Evolutionary conservation across 2,888 invertebrate species (phyloP), one percentile per base, ranked within the genome.

Genomic region (Plemyria rubiginata): DNA sequence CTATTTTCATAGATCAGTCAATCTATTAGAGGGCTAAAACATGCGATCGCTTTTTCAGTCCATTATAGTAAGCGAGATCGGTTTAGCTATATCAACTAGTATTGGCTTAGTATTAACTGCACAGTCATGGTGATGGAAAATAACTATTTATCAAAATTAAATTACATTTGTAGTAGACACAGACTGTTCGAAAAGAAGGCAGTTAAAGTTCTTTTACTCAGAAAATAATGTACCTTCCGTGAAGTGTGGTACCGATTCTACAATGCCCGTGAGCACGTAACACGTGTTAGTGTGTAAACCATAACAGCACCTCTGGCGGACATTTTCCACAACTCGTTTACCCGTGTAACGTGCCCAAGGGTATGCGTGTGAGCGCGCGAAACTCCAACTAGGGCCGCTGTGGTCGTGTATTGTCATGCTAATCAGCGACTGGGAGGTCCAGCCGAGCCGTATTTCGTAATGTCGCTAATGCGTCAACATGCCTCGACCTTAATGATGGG

Each of bases 401-500:
- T 12, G 8, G 29, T 40, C 13, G 50, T 38, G 46, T 54, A 65
- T 65, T 65, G 65, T 65, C 57, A 65, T 65, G 60, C 57, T 65
- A 60, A 65, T 57, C 57, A 57, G 60, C 46, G 28, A 15, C 65
- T 54, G 65, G 60, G 65, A 57, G 60, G 65, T 65, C 65, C 60
- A 40, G 38, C 46, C 7, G 45, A 51, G 41, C 40, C 55, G 57
- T 49, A 60, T 65, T 60, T 60, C 60, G 57, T 57, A 65, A 65
- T 65, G 46, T 65, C 60, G 60, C 60, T 65, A 65, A 65, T 65
- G 65, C 59, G 54, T 62, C 64, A 64, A 59, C 66, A 58, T 68
- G 51, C 54, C 54, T 60, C 61, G 65, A 61, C 65, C 65, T 58
- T 62, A 66, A 67, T 62, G 68, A 67, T 68, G 70, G 56, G 67